Conservation (phyloP, 2,113 vertebrate species). For the Coregonus clupeaformis region DNA sequence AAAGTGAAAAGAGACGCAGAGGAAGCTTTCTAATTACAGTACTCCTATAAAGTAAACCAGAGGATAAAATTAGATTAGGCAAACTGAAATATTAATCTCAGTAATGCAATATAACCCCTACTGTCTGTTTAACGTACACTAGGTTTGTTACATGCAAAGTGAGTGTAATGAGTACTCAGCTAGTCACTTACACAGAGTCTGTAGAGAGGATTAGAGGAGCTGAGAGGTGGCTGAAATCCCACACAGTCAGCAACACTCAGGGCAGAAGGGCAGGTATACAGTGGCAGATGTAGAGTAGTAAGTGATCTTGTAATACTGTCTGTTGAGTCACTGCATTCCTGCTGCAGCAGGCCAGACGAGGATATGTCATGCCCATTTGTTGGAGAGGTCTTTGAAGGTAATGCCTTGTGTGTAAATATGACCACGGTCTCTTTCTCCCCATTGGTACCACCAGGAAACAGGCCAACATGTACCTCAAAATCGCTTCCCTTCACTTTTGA, state of each 20-base stretch:
- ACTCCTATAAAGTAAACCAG: not conserved
- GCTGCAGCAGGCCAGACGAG: not conserved
- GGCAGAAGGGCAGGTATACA: slow-evolving; percentile 16
- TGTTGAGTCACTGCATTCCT: slow-evolving; percentile 30
- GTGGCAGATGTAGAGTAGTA: slow-evolving; percentile 11
- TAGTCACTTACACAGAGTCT: slow-evolving; percentile 4
- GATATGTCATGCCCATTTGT: not conserved
- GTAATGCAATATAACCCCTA: not conserved
- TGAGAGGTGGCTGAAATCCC: slow-evolving; percentile 48
- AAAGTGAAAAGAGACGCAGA: not conserved
- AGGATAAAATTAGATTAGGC: no score
- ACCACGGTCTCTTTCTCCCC: no score
- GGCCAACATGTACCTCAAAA: no score
- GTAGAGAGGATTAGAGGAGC: slow-evolving; percentile 51
- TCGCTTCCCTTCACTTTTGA: no score
- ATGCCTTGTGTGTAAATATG: not conserved
- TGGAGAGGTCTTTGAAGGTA: not conserved
- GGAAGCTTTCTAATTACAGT: not conserved
- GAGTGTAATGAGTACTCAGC: not conserved
- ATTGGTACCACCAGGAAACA: no score
- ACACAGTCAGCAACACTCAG: slow-evolving; percentile 57
- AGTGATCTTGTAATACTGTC: slow-evolving; percentile 27
- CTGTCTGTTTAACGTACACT: not conserved
- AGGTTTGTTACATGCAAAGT: not conserved
- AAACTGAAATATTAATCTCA: no score